Conservation (phyloP, 2,113 vertebrate genomes). For the Scophthalmus maximus region DNA sequence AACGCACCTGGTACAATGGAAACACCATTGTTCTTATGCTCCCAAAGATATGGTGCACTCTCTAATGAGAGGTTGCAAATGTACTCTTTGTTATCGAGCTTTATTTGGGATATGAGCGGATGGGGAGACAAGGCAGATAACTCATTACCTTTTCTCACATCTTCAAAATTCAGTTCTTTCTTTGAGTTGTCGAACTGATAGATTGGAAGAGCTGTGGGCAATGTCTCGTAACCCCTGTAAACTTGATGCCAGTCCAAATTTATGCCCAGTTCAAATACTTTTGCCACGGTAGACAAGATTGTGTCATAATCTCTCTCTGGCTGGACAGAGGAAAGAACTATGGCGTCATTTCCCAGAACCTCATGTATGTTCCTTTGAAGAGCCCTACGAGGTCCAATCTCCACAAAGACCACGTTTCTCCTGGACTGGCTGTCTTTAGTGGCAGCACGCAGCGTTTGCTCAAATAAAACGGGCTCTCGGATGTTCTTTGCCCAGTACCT, state of each 20-base stretch:
- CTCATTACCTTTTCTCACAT: constrained; percentile 67
- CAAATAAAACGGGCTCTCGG: constrained; percentile 86
- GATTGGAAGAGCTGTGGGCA: constrained; percentile 79
- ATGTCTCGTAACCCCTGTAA: constrained; percentile 80
- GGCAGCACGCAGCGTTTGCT: constrained; percentile 76
- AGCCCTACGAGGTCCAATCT: constrained; percentile 85
- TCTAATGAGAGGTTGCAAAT: constrained; percentile 78
- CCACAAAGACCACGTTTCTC: constrained; percentile 85
- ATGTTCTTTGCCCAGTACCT: constrained; percentile 88
- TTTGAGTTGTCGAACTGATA: constrained; percentile 87
- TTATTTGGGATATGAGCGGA: constrained; percentile 71
- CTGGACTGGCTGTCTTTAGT: constrained; percentile 43
- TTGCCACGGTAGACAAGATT: constrained; percentile 76
- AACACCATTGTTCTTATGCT: constrained; percentile 85
- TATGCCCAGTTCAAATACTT: constrained; percentile 86
- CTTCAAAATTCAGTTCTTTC: constrained; percentile 76
- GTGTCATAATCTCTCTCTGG: constrained; percentile 80
- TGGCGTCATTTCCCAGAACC: constrained; percentile 79
- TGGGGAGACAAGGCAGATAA: constrained; percentile 47
- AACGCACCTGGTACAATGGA: constrained; percentile 85
- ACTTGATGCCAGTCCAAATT: constrained; percentile 84
- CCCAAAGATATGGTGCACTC: constrained; percentile 78
- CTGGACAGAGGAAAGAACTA: constrained; percentile 82
- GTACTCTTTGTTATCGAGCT: constrained; percentile 64
- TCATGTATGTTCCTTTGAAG: constrained; percentile 87